Evolutionary conservation across 2,113 vertebrate genomes (phyloP).

Genomic region (Poeciliopsis turrubarensis): DNA sequence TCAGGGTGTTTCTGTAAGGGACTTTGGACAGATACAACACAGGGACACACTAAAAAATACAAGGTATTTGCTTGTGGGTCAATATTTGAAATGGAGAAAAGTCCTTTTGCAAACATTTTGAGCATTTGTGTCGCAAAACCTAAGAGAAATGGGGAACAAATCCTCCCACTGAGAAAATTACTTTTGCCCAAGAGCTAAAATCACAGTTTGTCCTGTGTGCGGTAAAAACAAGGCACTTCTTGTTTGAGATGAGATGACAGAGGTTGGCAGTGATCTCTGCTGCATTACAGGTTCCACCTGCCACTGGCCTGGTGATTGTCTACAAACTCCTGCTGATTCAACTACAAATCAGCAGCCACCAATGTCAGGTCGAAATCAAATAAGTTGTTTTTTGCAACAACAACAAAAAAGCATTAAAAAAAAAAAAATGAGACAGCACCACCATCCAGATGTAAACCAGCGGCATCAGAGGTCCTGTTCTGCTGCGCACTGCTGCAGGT

Average conservation of each 20-base stretch:
- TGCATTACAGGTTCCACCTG: slow-evolving; percentile 5
- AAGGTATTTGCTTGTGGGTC: slow-evolving; percentile 6
- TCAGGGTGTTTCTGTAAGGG: slow-evolving; percentile 13
- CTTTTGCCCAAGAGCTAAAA: slow-evolving; percentile 28
- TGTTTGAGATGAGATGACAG: slow-evolving; percentile 51
- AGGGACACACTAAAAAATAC: slow-evolving; percentile 3
- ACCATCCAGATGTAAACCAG: neutral
- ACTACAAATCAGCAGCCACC: neutral
- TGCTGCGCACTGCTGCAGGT: slow-evolving; percentile 80
- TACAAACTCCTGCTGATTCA: neutral
- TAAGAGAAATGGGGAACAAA: neutral
- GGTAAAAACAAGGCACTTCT: slow-evolving; percentile 65
- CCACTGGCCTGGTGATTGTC: neutral
- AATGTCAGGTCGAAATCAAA: neutral
- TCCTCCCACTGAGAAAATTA: slow-evolving; percentile 46
- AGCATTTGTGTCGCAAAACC: neutral
- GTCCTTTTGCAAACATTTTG: slow-evolving; percentile 45
- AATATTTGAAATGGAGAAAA: slow-evolving; percentile 11
- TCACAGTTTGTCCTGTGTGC: slow-evolving; percentile 44
- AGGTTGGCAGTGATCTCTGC: slow-evolving; percentile 13
- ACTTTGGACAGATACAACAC: neutral
- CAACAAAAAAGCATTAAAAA: neutral
- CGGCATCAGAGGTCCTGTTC: slow-evolving; percentile 78
- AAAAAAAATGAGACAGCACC: neutral
- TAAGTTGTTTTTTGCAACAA: neutral